Conservation (phyloP, 1,140 invertebrate genomes). For the Drosophila triauraria region DNA sequence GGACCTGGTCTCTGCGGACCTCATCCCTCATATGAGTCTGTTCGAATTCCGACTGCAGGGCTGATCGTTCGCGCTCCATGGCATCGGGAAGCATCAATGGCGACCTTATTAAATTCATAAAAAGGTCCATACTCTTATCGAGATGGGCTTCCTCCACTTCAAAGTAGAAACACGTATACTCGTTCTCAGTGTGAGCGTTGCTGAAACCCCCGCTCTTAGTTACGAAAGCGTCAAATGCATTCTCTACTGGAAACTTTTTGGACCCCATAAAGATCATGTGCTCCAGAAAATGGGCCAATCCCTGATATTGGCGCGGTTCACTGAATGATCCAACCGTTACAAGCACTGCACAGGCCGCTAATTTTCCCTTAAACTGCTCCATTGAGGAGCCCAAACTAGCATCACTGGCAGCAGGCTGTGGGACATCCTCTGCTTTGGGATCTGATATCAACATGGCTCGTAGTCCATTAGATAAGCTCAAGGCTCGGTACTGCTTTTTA, state of each 20-base stretch:
- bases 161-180: conserved; percentile 95
- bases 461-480: conserved; percentile 53
- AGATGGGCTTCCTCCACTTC: conserved; percentile 93
- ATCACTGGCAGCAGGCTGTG: not conserved
- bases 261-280: conserved; percentile 98
- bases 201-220: conserved; percentile 91
- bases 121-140: conserved; percentile 91
- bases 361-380: conserved; percentile 69
- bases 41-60: conserved; percentile 91
- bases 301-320: conserved; percentile 91
- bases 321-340: conserved; percentile 90
- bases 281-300: conserved; percentile 96
- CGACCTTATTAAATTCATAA: conserved; percentile 95
- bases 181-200: conserved; percentile 94
- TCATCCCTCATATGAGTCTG: conserved; percentile 70
- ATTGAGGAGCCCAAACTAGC: conserved; percentile 17
- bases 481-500: conserved; percentile 42
- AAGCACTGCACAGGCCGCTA: conserved; percentile 90
- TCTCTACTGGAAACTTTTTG: conserved; percentile 93
- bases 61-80: conserved; percentile 94
- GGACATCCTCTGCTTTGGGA: not conserved
- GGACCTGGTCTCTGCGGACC: conserved; percentile 88
- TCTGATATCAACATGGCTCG: conserved; percentile 61
- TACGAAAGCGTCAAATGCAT: conserved; percentile 93
- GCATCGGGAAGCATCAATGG: conserved; percentile 94